phyloP scores from a whole-genome alignment of 23 tunicate genomes.

The Diplosoma virens region DNA sequence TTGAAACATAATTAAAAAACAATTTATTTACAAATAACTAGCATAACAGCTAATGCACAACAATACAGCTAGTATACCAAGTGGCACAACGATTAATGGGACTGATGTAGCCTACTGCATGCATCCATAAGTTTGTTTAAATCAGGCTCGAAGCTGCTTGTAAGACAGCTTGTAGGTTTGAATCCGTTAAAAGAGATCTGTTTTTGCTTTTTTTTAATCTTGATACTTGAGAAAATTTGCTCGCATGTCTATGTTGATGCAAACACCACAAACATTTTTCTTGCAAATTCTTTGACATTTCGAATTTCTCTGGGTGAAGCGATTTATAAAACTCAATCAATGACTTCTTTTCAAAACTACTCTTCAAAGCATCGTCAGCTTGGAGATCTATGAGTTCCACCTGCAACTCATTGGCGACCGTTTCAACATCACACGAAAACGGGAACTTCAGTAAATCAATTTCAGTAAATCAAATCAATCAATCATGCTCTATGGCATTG shows the following conservation, averaged over 20 bases:
- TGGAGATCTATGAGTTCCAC: constrained; percentile 19
- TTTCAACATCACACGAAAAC: background rate
- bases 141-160: too few relatives aligned
- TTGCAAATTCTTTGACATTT: background rate
- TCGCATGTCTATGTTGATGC: constrained; percentile 10
- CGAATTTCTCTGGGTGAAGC: background rate
- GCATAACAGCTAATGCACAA: constrained; percentile 12
- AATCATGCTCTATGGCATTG: background rate
- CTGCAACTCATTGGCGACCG: background rate
- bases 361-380: constrained; percentile 32
- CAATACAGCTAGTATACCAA: constrained; percentile 11
- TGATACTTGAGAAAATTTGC: constrained; percentile 1
- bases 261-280: constrained; percentile 6
- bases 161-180: too few relatives aligned
- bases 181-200: too few relatives aligned
- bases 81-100: constrained; percentile 30
- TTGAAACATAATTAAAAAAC: background rate
- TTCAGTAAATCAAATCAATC: constrained; percentile 11
- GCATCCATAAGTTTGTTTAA: too few relatives aligned
- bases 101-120: too few relatives aligned
- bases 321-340: constrained; percentile 1
- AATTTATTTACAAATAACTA: constrained; percentile 15
- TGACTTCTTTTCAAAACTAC: background rate
- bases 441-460: constrained; percentile 16
- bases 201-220: too few relatives aligned